Base-by-base conservation (phyloP, 2,113 vertebrate species). In the Leptobrachium leishanense region DNA sequence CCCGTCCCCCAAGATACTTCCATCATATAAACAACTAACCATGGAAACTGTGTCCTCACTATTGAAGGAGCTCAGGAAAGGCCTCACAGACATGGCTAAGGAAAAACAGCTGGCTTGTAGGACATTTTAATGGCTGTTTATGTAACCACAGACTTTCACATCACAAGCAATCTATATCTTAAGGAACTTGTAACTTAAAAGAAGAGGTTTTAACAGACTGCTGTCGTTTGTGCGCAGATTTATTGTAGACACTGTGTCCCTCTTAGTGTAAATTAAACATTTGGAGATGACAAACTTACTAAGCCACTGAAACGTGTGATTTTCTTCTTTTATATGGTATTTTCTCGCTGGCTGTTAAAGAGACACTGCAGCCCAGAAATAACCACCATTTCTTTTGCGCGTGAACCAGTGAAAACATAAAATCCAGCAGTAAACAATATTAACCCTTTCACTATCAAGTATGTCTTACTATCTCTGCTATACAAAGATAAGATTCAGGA, bases 1-100 rank as follows among this genome's bases (percentile, higher is more conserved):
- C 75, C 81, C 85, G 76, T 82, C 65, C 84, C 80, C 87, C 39
- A 53, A 85, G 85, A 86, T 85, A 88, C 79, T 84, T 85, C 83
- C 82, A 85, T 87, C 79, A 72, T 76, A 65, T 81, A 83, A 67
- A 82, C 76, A 77, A 70, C n/a, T 50, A 41, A 42, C 67, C 57
- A 43, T 41, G 42, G 44, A 77, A 57, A 63, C 67, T 67, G 9
- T 46, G 55, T 70, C 43, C 43, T 76, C 55, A 43, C 66, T 62
- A 31, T 3, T 13, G 68, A 76, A n/a, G 40, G 43, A 70, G 55
- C 42, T 55, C 53, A 31, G 68, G 5, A 46, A 50, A 11, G 39
- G 62, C 46, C 64, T 40, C n/a, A 46, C 44, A 70, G 75, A 2
- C 54, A 40, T 31, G 31, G 62, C 62, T 64, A 3, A 59, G 55